Evolutionary conservation across 2,888 invertebrate species (phyloP), one percentile per base, ranked within the genome.

Genomic region (Rosalia funebris): DNA sequence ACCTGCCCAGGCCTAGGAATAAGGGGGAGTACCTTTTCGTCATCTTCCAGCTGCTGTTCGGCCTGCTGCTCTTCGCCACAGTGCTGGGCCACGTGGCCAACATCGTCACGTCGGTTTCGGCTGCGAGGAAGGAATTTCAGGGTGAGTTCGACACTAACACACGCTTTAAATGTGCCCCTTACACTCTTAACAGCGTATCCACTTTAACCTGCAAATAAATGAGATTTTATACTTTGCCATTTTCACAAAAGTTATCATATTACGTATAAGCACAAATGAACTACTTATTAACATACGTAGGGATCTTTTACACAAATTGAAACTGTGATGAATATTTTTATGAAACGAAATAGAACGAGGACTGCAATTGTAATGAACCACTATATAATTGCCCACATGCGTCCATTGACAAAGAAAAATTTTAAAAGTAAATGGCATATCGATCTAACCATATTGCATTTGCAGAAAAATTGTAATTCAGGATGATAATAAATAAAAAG

Each of bases 41-140:
- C 82, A 96, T 97, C 82, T 88, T 91, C 56, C 96, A 98, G 84
- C 87, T 97, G 78, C 86, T 98, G 74, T 95, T 97, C 82, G 97
- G 96, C 63, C 86, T 98, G 79, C 86, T 98, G 80, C 87, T 98
- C 70, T 98, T 98, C 81, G 96, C 98, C 63, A 95, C 97, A 10
- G 96, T 98, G 63, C 86, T 98, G 72, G 98, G 98, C 10, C 96
- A 98, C 84, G 97, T 98, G 72, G 96, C 97, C 71, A 98, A 97
- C 83, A 98, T 98, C 81, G 98, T 98, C 75, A 96, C 97, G 63
- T 96, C 96, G 58, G 96, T 98, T 78, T 96, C 96, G 82, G 94
- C 96, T 9, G 97, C 96, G 57, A 87, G 97, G 75, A 98, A 98
- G 83, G 98, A 98, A 82, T 98, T 98, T 83, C 98, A 98, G 89